phyloP scores from a whole-genome alignment of 2,113 vertebrate genomes.

The Oncorhynchus gorbuscha region DNA sequence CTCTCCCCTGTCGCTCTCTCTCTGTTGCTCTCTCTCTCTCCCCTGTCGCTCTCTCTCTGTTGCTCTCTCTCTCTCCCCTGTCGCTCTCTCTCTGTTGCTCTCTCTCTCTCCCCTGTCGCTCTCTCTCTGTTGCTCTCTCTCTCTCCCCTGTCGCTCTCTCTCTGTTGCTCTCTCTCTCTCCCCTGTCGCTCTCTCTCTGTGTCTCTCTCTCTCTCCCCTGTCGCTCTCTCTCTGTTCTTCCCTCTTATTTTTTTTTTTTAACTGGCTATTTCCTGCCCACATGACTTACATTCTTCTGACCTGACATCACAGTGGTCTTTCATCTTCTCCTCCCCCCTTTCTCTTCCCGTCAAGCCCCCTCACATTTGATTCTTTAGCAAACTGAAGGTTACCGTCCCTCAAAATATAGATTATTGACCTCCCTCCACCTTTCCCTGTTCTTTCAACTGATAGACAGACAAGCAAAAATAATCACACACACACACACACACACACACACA shows the following conservation, averaged over 20 bases:
- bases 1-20: too few relatives aligned
- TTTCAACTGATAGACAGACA: neutral
- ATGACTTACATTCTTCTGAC: slow-evolving; percentile 62
- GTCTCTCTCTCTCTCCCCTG: neutral
- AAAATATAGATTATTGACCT: neutral
- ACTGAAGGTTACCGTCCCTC: neutral
- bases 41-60: too few relatives aligned
- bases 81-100: too few relatives aligned
- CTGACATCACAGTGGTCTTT: slow-evolving; percentile 61
- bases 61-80: too few relatives aligned
- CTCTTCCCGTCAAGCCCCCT: neutral
- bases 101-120: too few relatives aligned
- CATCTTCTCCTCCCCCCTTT: neutral
- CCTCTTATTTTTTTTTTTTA: slow-evolving; percentile 18
- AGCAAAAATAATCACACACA: neutral
- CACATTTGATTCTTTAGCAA: neutral
- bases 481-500: too few relatives aligned
- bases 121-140: neutral
- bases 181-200: neutral
- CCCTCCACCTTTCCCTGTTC: neutral
- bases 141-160: neutral
- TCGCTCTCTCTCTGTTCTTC: neutral
- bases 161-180: neutral
- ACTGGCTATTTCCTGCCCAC: slow-evolving; percentile 49
- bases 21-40: too few relatives aligned